Evolutionary conservation across 1,140 invertebrate genomes (phyloP), one percentile per base, ranked within the genome.

Genomic region (Cheumatopsyche charites): DNA sequence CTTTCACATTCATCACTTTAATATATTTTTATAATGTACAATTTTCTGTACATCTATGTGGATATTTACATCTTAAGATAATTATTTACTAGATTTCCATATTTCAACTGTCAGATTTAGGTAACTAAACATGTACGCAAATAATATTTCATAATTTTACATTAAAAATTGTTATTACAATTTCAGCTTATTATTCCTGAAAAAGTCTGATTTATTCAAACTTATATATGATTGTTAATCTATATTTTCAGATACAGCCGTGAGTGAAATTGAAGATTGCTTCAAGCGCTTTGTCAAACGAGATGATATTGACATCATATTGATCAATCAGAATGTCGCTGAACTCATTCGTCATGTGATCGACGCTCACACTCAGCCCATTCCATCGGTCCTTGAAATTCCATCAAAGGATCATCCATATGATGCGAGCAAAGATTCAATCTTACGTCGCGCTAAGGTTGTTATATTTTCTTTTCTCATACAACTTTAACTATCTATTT

Each of bases 361-460:
- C 76, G 98, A 99, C 81, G 89, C 88, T 23, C 96, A 99, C 80
- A 93, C 90, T 29, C 89, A 92, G 58, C 95, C 96, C 1, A 92
- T 99, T 73, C 98, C 98, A 23, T 90, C 98, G 12, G 94, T 99
- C 5, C 85, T 99, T 62, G 98, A 99, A 88, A 99, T 99, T 78
- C 98, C 98, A 21, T 98, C 96, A 17, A 99, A 99, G 83, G 98
- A 99, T 84, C 94, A 97, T 84, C 98, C 98, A 0, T 99, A 99
- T 84, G 98, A 99, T 85, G 94, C 98, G 41, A 92, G 90, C 77
- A 99, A 99, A 84, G 98, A 99, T 85, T 98, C 96, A 0, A 98
- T 99, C 79, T 84, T 99, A 65, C 88, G 96, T 80, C 88, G 97
- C 78, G 97, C 97, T 65, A 97, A 92, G 87, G 94, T 94, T 86